phyloP scores from a whole-genome alignment of 2,888 invertebrate genomes.

The Hedya salicella region DNA sequence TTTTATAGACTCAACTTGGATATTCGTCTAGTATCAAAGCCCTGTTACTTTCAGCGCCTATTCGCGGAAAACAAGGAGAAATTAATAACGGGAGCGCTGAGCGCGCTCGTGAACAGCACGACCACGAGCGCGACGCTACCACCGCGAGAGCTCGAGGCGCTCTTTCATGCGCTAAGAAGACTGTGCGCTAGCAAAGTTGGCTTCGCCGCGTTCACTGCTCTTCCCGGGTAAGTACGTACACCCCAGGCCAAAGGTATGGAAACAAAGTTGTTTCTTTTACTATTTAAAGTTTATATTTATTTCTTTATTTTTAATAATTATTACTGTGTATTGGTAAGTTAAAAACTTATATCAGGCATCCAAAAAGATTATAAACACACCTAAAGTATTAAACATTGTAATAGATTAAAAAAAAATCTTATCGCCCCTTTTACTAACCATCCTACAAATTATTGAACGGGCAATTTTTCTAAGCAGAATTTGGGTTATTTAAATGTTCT shows the following conservation, averaged over 20 bases:
- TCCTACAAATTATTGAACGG: no score
- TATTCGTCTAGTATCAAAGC: neutral
- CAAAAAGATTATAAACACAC: no score
- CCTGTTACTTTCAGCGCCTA: conserved; percentile 88
- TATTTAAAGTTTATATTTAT: no score
- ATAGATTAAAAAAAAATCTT: no score
- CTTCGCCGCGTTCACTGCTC: conserved; percentile 96
- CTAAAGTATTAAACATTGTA: no score
- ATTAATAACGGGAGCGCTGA: conserved; percentile 95
- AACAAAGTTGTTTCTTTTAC: no score
- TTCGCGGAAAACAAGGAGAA: conserved; percentile 99
- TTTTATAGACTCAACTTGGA: neutral
- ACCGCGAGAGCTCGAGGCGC: conserved; percentile 93
- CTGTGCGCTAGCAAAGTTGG: conserved; percentile 99
- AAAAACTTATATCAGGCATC: no score
- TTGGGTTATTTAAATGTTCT: no score
- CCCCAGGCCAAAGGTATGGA: neutral
- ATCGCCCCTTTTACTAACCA: no score
- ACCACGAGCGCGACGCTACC: conserved; percentile 77
- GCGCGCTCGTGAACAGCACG: conserved; percentile 86
- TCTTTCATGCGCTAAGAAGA: conserved; percentile 96
- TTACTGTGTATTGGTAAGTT: no score
- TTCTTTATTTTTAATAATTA: no score
- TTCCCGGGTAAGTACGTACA: conserved; percentile 88
- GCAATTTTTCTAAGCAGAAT: no score